These are phyloP conservation scores for Hippopotamyrus pictus DNA, from an alignment of 2,797 vertebrate genomes.

Conservation along the genomic window DNA sequence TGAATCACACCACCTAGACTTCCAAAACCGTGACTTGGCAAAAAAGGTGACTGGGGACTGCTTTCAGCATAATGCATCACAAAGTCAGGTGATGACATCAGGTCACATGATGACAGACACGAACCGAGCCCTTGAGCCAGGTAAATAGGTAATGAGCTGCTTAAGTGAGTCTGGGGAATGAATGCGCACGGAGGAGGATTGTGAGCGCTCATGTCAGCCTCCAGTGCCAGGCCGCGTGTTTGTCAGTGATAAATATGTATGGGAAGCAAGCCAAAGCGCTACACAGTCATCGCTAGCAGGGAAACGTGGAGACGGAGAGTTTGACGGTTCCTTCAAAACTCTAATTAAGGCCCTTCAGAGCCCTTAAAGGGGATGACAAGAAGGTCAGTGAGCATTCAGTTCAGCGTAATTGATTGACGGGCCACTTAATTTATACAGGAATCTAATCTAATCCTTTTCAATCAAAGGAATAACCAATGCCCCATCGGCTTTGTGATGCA, in stretches of 20 bases:
- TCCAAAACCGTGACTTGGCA: too few species aligned
- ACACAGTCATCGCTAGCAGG: slow-evolving; percentile 17
- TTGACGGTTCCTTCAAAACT: slow-evolving; percentile 21
- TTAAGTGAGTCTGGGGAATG: background rate
- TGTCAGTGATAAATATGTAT: slow-evolving; percentile 30
- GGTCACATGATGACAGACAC: background rate
- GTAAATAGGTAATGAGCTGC: background rate
- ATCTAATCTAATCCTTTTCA: slow-evolving; percentile 36
- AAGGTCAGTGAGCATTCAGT: slow-evolving; percentile 32
- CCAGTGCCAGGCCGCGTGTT: background rate
- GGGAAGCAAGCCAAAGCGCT: slow-evolving; percentile 24
- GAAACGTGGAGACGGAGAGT: slow-evolving; percentile 22
- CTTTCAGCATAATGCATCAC: background rate
- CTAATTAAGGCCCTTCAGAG: slow-evolving; percentile 31
- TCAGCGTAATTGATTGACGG: slow-evolving; percentile 33
- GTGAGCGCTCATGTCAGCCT: background rate
- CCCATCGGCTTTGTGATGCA: slow-evolving; percentile 2
- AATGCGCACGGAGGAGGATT: background rate
- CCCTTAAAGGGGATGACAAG: slow-evolving; percentile 29
- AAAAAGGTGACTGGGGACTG: background rate
- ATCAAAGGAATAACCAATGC: slow-evolving; percentile 24
- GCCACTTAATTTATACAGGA: slow-evolving; percentile 33
- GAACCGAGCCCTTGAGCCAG: background rate
- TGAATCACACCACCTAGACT: background rate
- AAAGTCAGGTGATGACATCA: background rate